phyloP scores from a whole-genome alignment of 2,888 invertebrate species.

The Tenthredo livida region DNA sequence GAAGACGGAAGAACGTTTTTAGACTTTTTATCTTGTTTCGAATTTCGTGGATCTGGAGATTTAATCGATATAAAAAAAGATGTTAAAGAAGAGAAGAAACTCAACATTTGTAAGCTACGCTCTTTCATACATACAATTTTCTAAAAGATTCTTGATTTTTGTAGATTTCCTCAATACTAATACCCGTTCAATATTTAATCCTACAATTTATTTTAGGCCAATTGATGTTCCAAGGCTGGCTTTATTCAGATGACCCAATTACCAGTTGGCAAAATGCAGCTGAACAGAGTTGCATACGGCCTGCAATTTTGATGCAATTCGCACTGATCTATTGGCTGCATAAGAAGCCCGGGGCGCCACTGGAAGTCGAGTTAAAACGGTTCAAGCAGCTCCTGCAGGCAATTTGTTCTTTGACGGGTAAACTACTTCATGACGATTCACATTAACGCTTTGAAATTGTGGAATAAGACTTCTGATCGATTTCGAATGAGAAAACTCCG shows the following conservation, averaged over 20 bases:
- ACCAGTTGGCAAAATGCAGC: slow-evolving; percentile 75
- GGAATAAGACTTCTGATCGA: not conserved
- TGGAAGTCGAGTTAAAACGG: slow-evolving; percentile 84
- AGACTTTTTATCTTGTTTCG: slow-evolving; percentile 75
- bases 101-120: slow-evolving; percentile 72
- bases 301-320: slow-evolving; percentile 85
- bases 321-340: slow-evolving; percentile 87
- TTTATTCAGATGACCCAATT: slow-evolving; percentile 74
- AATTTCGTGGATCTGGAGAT: slow-evolving; percentile 68
- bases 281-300: slow-evolving; percentile 80
- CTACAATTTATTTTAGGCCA: slow-evolving; percentile 68
- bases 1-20: slow-evolving; percentile 72
- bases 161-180: not conserved
- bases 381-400: slow-evolving; percentile 84
- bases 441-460: not conserved
- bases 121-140: not conserved
- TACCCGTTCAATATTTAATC: not conserved
- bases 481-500: not conserved
- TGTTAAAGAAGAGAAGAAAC: slow-evolving; percentile 74
- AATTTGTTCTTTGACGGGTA: slow-evolving; percentile 83
- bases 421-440: slow-evolving; percentile 57
- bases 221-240: slow-evolving; percentile 76
- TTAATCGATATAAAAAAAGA: slow-evolving; percentile 77
- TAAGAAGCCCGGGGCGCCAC: slow-evolving; percentile 77
- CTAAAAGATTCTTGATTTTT: not conserved